phyloP scores from a whole-genome alignment of 2,888 invertebrate species.

The Phorcus lineatus region DNA sequence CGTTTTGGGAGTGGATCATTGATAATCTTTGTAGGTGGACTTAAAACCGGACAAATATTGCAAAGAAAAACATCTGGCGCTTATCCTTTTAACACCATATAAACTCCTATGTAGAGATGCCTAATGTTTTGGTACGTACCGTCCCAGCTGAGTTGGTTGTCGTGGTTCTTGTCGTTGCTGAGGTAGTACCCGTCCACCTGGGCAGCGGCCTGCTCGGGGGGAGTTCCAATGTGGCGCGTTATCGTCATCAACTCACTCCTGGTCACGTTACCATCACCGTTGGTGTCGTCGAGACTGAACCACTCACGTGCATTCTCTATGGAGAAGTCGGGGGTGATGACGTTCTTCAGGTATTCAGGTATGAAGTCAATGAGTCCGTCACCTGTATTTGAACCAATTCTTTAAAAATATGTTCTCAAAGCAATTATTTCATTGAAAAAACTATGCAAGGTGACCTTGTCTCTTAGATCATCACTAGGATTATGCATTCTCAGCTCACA shows the following conservation, averaged over 20 bases:
- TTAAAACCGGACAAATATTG: too few relatives aligned
- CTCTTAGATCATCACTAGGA: too few relatives aligned
- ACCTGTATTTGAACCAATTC: slow-evolving; percentile 37
- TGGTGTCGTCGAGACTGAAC: slow-evolving; percentile 64
- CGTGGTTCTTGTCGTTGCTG: slow-evolving; percentile 58
- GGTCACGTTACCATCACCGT: slow-evolving; percentile 60
- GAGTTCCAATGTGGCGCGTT: slow-evolving; percentile 58
- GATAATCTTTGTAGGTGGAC: too few relatives aligned
- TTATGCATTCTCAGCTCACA: too few relatives aligned
- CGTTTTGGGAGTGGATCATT: too few relatives aligned
- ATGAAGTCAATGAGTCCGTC: slow-evolving; percentile 65
- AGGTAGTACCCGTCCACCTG: slow-evolving; percentile 62
- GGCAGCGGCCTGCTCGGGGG: slow-evolving; percentile 51
- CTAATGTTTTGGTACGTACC: too few relatives aligned
- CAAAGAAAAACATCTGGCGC: too few relatives aligned
- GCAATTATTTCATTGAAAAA: too few relatives aligned
- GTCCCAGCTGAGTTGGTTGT: slow-evolving; percentile 59
- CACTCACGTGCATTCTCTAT: slow-evolving; percentile 58
- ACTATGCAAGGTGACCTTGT: too few relatives aligned
- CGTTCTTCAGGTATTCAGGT: slow-evolving; percentile 64
- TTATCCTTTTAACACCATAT: too few relatives aligned
- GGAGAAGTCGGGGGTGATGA: slow-evolving; percentile 58
- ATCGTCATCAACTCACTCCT: slow-evolving; percentile 59
- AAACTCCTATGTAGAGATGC: too few relatives aligned
- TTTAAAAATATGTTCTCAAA: too few relatives aligned